phyloP scores from a whole-genome alignment of 2,113 vertebrate species.

The Falcunculus frontatus region DNA sequence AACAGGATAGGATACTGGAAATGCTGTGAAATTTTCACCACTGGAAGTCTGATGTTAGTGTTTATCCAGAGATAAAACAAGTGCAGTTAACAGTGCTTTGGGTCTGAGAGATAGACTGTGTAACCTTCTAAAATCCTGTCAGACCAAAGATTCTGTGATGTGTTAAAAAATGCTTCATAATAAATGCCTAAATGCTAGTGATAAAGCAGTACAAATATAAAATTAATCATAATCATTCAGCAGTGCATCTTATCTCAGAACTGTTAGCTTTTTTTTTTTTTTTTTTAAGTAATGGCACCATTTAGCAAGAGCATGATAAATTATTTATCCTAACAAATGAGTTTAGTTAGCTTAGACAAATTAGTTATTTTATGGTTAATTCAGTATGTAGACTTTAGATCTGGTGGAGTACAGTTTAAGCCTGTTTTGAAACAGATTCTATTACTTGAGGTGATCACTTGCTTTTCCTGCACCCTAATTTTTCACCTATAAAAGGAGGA shows the following conservation, averaged over 20 bases:
- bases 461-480: neutral
- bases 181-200: neutral
- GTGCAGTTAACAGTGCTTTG: neutral
- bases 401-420: neutral
- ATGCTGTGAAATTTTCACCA: neutral
- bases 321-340: neutral
- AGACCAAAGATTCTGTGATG: neutral
- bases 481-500: neutral
- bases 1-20: neutral
- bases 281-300: neutral
- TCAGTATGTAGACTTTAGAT: neutral
- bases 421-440: neutral
- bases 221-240: neutral
- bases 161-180: neutral
- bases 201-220: neutral
- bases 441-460: neutral
- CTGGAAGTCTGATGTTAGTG: neutral
- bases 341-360: neutral
- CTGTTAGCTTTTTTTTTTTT: neutral
- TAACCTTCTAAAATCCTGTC: neutral
- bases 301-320: neutral
- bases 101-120: neutral
- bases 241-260: neutral
- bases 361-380: neutral
- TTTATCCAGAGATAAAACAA: neutral